A percentile compares a stretch with the other conserved stretches of the same genome.
Conservation (phyloP, 37 sponge, comb jelly and placozoan genomes). For the Beroe ovata region DNA sequence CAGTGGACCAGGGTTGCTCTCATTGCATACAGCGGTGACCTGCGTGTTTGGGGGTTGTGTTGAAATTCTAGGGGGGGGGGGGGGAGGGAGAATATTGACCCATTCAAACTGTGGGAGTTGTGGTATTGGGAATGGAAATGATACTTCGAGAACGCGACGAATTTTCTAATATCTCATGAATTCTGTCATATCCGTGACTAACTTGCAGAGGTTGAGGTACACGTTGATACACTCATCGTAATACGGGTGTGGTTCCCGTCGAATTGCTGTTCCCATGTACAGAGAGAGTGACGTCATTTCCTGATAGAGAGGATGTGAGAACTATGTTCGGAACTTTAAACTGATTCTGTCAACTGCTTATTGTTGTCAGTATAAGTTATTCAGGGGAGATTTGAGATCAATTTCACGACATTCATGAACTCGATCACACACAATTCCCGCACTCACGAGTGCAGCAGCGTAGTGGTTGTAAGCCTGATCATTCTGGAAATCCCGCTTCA, state of each 20-base stretch:
- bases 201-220: constrained; percentile 82
- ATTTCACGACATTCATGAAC: too few relatives aligned
- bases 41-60: constrained; percentile 30
- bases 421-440: too few relatives aligned
- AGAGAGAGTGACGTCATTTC: constrained; percentile 89
- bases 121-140: too few relatives aligned
- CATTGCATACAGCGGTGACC: constrained; percentile 73
- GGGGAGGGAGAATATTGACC: neutral
- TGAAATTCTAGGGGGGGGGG: neutral
- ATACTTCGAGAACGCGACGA: too few relatives aligned
- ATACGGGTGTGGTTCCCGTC: constrained; percentile 77
- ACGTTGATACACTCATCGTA: constrained; percentile 83
- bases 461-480: constrained; percentile 83
- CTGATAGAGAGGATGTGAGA: constrained; percentile 69
- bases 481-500: constrained; percentile 87
- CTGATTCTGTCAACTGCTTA: too few relatives aligned
- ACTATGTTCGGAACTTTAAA: too few relatives aligned
- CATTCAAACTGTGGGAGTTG: neutral
- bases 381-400: too few relatives aligned
- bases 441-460: constrained; percentile 82
- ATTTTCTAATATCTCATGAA: too few relatives aligned
- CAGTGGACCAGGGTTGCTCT: constrained; percentile 75
- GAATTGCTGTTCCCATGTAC: constrained; percentile 75
- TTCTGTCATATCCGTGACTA: too few relatives aligned
- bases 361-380: too few relatives aligned